Evolutionary conservation across 53 echinoderm and acorn worm genomes (phyloP), one percentile per base, ranked within the genome.

Genomic region (Paracentrotus lividus): DNA sequence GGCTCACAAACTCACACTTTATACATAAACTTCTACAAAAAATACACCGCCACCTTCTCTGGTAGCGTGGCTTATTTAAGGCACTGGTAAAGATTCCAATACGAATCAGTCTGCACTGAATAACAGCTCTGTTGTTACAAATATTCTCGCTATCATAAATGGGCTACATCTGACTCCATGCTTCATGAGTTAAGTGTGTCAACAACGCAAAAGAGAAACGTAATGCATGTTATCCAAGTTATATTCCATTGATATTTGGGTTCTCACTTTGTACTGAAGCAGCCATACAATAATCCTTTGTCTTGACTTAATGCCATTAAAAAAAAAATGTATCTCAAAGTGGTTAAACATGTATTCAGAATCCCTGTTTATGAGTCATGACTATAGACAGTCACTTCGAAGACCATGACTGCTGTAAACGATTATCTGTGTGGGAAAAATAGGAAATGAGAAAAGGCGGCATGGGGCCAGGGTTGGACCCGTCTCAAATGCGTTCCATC

Each of bases 101-200:
- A 54, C 6, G 56, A 86, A 56, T 56, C 53, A 56, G 86, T 86
- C 34, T 56, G 53, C 34, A 34, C 55, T 86, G 21, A 55, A 23
- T 55, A 86, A 86, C 53, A 32, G 55, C 45, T 53, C 27, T 57
- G 86, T 32, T 33, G 54, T 86, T 86, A 55, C 86, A 86, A 89
- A 64, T 89, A 61, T 89, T 64, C 89, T 89, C 27, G 42, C 65
- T 89, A 89, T 55, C 60, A 89, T 89, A 40, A 64, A 64, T 89
- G 89, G 43, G 89, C 64, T 9, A 89, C 89, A 89, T 89, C 89
- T 13, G 89, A 64, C 64, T 89, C 89, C 89, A 89, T 89, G 45
- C n/a, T 89, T 89, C 66, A 42, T 60, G 34, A n/a, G 56, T 56
- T 33, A 55, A 86, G 20, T 86, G 56, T 57, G 56, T 56, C 86